Evolutionary conservation across 1,140 invertebrate species (phyloP).

Genomic region (Paramacrobiotus metropolitanus): DNA sequence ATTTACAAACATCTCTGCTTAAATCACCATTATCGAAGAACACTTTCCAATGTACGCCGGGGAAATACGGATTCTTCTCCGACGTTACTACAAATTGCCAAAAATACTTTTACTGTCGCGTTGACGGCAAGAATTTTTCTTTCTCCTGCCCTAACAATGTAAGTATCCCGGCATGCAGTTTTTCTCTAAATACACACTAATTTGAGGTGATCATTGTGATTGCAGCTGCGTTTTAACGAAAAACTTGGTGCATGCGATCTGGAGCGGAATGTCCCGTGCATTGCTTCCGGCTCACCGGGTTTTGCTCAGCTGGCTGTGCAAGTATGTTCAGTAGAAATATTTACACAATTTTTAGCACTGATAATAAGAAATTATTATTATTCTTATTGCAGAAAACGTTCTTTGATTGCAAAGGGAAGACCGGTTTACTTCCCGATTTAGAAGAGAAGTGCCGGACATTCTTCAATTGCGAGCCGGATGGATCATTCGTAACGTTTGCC

Average conservation of each 20-base stretch:
- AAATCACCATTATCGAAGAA: not conserved
- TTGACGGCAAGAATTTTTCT: constrained; percentile 2
- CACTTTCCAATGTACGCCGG: not conserved
- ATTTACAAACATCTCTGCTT: not conserved
- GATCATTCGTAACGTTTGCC: not conserved
- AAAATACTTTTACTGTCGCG: not conserved
- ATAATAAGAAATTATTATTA: not conserved
- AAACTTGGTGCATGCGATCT: constrained; percentile 2
- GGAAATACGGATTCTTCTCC: constrained; percentile 1
- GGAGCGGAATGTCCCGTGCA: not conserved
- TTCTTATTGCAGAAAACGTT: not conserved
- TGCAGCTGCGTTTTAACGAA: not conserved
- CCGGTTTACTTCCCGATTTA: not conserved
- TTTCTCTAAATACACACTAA: not conserved
- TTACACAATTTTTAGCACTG: not conserved
- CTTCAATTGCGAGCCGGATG: not conserved
- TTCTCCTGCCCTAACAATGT: constrained; percentile 1
- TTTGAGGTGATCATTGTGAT: not conserved
- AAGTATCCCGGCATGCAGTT: not conserved
- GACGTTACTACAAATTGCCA: constrained; percentile 1
- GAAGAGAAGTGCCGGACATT: not conserved
- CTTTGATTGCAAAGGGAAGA: not conserved
- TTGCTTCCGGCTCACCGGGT: not conserved
- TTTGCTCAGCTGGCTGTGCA: not conserved
- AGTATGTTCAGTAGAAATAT: not conserved